Evolutionary conservation across 1,140 invertebrate species (phyloP).

Genomic region (Zaprionus kolodkinae): DNA sequence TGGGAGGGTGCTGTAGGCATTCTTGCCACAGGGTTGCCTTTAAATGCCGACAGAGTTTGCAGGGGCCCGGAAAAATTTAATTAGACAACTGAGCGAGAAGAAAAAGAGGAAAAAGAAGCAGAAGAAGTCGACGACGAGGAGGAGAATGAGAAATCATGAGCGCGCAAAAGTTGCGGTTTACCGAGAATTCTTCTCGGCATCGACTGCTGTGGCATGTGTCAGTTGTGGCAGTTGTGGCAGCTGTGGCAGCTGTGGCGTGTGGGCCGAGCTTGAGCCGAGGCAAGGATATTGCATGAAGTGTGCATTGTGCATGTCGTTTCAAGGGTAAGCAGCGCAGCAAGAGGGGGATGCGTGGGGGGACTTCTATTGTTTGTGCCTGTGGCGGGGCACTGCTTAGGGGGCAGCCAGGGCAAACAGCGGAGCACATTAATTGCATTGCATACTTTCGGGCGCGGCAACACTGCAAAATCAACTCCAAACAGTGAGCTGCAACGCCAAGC

Average conservation of each 20-base stretch:
- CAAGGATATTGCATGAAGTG: slow-evolving; percentile 47
- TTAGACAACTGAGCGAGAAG: slow-evolving; percentile 66
- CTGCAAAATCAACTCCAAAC: slow-evolving; percentile 19
- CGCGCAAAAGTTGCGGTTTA: slow-evolving; percentile 45
- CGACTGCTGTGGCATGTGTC: slow-evolving; percentile 39
- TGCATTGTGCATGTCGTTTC: slow-evolving; percentile 66
- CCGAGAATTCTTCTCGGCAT: not conserved
- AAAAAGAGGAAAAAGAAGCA: not conserved
- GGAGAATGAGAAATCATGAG: slow-evolving; percentile 33
- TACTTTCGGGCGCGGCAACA: slow-evolving; percentile 57
- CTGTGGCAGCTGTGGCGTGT: slow-evolving; percentile 30
- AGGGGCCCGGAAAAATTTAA: slow-evolving; percentile 67
- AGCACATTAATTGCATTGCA: slow-evolving; percentile 76
- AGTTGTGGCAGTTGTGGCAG: slow-evolving; percentile 33
- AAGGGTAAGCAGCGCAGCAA: slow-evolving; percentile 59
- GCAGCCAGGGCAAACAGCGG: slow-evolving; percentile 38
- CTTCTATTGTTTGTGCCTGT: slow-evolving; percentile 51
- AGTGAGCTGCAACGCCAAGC: not conserved
- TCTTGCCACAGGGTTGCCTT: slow-evolving; percentile 44
- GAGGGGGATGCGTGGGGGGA: not conserved
- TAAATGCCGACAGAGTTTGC: slow-evolving; percentile 69
- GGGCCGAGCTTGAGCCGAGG: slow-evolving; percentile 33
- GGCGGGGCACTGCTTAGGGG: slow-evolving; percentile 35
- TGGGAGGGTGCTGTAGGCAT: slow-evolving; percentile 27
- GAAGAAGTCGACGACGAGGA: too few species aligned